A percentile compares a stretch with the other conserved stretches of the same genome.
Conservation (phyloP, 2,888 invertebrate genomes). For the Encarsia formosa region DNA sequence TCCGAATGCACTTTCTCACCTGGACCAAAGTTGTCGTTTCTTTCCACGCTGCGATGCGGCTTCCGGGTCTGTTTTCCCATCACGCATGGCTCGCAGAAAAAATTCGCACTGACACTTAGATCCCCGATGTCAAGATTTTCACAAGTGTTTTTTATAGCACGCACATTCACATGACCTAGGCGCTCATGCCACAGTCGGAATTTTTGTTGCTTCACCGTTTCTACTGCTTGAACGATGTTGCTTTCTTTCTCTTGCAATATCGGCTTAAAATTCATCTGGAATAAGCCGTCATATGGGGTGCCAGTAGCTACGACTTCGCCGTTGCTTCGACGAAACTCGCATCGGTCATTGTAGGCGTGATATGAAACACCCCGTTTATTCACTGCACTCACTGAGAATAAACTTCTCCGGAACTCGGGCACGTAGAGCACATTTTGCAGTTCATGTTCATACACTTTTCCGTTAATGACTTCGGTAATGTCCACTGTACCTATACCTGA, state of each 20-base stretch:
- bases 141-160: not conserved
- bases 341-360: not conserved
- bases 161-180: constrained; percentile 1
- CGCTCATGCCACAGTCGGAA: constrained; percentile 2
- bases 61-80: not conserved
- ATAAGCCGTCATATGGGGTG: not conserved
- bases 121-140: not conserved
- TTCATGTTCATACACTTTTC: not conserved
- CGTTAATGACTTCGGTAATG: not conserved
- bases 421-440: not conserved
- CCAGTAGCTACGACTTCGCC: not conserved
- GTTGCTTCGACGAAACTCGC: not conserved
- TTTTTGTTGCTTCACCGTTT: not conserved
- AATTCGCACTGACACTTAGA: too few species aligned
- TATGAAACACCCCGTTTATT: not conserved
- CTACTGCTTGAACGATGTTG: not conserved
- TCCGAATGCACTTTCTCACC: constrained; percentile 4
- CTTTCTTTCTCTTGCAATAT: not conserved
- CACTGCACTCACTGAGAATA: not conserved
- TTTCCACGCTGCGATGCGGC: not conserved
- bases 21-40: not conserved
- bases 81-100: not conserved
- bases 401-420: not conserved
- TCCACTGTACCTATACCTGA: not conserved
- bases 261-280: not conserved